Evolutionary conservation across 2,113 vertebrate genomes (phyloP).

Genomic region (Coreoperca whiteheadi): DNA sequence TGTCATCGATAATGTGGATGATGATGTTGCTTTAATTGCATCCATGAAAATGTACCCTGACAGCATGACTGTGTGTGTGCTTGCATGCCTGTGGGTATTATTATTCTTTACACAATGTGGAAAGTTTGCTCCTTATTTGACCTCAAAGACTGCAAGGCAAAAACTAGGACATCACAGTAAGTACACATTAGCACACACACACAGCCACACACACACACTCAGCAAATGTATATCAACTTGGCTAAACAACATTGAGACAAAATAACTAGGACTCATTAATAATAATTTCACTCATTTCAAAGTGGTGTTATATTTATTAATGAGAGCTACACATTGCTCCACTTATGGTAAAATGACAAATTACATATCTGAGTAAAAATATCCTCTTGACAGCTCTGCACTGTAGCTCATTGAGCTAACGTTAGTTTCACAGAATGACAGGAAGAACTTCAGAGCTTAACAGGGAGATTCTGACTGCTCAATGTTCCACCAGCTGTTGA

Average conservation of each 20-base stretch:
- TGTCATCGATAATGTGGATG: slow-evolving; percentile 60
- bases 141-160: slow-evolving; percentile 62
- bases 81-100: slow-evolving; percentile 35
- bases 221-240: slow-evolving; percentile 41
- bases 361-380: not conserved
- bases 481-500: not conserved
- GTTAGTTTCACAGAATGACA: not conserved
- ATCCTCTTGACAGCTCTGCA: not conserved
- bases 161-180: slow-evolving; percentile 61
- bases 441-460: not conserved
- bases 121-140: slow-evolving; percentile 70
- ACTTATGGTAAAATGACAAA: not conserved
- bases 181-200: slow-evolving; percentile 18
- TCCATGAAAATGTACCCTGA: slow-evolving; percentile 66
- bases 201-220: slow-evolving; percentile 18
- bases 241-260: not conserved
- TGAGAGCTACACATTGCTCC: not conserved
- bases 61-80: slow-evolving; percentile 41
- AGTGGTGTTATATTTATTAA: not conserved
- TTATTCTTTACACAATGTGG: slow-evolving; percentile 51
- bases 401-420: not conserved
- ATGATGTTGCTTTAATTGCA: slow-evolving; percentile 55
- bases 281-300: not conserved
- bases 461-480: not conserved
- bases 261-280: not conserved